A percentile compares a stretch with the other conserved stretches of the same genome.
These are phyloP conservation scores for Rhagoletis zephyria DNA, from an alignment of 1,140 invertebrate genomes.

Conservation along the genomic window DNA sequence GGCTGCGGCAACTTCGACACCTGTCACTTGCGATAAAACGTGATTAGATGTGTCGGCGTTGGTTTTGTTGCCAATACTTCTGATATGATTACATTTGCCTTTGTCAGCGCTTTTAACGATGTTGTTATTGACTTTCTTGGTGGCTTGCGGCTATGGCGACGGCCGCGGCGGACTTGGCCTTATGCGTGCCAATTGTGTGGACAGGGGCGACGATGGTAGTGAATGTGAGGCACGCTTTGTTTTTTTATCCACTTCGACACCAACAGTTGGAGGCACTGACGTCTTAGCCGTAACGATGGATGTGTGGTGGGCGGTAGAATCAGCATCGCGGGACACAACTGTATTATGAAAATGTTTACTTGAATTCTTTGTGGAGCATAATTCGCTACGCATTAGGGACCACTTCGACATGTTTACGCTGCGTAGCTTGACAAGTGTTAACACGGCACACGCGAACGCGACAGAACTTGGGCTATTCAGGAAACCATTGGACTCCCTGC, in stretches of 20 bases:
- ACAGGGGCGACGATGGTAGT: constrained; percentile 18
- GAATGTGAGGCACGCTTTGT: not conserved
- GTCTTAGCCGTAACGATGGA: not conserved
- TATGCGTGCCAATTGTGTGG: not conserved
- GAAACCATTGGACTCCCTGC: not conserved
- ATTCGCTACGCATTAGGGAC: constrained; percentile 22
- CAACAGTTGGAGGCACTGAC: not conserved
- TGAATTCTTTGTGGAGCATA: constrained; percentile 3
- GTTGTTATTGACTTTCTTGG: not conserved
- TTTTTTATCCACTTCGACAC: not conserved
- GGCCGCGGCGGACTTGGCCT: not conserved
- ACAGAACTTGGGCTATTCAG: not conserved
- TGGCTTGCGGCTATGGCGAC: not conserved
- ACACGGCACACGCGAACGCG: too few relatives aligned
- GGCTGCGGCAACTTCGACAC: constrained; percentile 3
- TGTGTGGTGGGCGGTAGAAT: not conserved
- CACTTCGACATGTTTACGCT: constrained; percentile 22
- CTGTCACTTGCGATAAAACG: constrained; percentile 1
- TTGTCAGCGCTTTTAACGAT: not conserved
- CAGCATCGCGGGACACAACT: not conserved
- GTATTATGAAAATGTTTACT: not conserved
- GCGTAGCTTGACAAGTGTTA: not conserved
- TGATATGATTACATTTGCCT: not conserved
- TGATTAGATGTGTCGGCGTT: not conserved
- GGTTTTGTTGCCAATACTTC: not conserved